Conservation (phyloP, 1,140 invertebrate species). For the Laodelphax striatellus region DNA sequence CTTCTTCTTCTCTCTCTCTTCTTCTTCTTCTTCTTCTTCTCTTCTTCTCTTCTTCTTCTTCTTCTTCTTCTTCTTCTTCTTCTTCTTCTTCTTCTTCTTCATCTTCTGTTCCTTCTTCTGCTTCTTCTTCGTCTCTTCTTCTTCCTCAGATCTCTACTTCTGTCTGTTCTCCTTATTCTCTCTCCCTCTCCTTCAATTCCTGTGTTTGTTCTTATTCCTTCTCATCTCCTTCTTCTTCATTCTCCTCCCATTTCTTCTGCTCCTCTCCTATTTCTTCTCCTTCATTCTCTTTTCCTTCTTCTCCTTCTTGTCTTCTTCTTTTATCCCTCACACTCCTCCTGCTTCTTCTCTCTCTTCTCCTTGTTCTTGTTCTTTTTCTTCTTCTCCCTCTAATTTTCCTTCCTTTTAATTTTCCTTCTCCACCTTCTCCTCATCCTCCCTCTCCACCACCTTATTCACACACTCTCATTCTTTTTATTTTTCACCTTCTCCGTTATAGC, state of each 20-base stretch:
- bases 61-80: neutral
- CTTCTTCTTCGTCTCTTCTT: no score
- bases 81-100: neutral
- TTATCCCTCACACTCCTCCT: neutral
- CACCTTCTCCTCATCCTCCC: neutral
- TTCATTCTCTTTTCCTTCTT: neutral
- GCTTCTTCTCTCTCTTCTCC: neutral
- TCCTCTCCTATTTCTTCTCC: neutral
- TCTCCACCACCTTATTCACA: neutral
- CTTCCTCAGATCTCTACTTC: no score
- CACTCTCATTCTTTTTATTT: neutral
- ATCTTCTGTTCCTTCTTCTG: neutral
- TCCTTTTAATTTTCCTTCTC: neutral
- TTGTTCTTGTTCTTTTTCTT: neutral
- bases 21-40: neutral
- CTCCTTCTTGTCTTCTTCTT: neutral
- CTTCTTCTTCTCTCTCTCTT: neutral
- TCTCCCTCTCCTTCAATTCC: no score
- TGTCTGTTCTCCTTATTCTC: no score
- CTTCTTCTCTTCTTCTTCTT: neutral
- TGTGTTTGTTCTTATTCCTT: neutral
- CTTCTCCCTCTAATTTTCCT: neutral
- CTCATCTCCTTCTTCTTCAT: no score
- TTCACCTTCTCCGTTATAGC: neutral
- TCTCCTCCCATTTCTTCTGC: no score